phyloP scores from a whole-genome alignment of 2,888 invertebrate species.

The Drosophila atroscutellata region DNA sequence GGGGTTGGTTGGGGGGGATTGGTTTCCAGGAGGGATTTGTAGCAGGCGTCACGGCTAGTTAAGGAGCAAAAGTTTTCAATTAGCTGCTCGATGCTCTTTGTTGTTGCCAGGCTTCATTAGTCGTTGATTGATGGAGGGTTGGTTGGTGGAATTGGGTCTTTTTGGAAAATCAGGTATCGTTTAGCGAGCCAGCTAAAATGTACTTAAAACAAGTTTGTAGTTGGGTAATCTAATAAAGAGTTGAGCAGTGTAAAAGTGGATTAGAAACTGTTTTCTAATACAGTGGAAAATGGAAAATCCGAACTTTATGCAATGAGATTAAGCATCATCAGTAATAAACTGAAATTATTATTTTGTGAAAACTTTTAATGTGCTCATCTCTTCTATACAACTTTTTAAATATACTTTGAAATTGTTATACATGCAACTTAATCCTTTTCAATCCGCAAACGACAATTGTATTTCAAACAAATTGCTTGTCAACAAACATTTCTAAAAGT shows the following conservation, averaged over 20 bases:
- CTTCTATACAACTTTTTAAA: background rate
- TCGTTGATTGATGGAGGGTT: constrained; percentile 28
- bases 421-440: background rate
- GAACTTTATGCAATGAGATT: background rate
- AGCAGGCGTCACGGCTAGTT: constrained; percentile 37
- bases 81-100: constrained; percentile 37
- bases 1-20: background rate
- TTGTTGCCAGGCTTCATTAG: constrained; percentile 32
- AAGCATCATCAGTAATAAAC: background rate
- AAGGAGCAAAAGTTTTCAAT: constrained; percentile 66
- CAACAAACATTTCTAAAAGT: constrained; percentile 1
- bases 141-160: background rate
- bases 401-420: background rate
- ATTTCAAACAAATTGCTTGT: background rate
- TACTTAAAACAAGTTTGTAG: constrained; percentile 19
- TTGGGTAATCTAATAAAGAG: constrained; percentile 16
- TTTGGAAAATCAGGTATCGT: constrained; percentile 19
- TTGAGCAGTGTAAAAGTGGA: background rate
- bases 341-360: background rate
- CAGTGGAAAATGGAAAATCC: background rate
- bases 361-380: background rate
- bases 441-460: background rate
- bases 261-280: constrained; percentile 1
- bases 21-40: constrained; percentile 12
- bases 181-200: constrained; percentile 12